A percentile compares a stretch with the other conserved stretches of the same genome.
Evolutionary conservation across 2,797 vertebrate species (phyloP).

Genomic region (Ctenopoma kingsleyae): DNA sequence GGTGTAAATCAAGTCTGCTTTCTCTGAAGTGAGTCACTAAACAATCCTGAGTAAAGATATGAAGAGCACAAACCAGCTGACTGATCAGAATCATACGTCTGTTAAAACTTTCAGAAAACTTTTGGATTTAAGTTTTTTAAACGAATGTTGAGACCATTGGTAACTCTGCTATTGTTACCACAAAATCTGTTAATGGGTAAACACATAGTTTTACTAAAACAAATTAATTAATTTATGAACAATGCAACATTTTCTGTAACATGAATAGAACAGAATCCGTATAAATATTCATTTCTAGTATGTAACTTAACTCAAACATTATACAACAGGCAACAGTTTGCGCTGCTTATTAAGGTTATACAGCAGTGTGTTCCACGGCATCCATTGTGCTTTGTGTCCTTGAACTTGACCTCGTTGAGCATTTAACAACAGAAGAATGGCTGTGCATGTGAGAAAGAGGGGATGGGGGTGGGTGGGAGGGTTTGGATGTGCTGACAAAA

Average conservation of each 20-base stretch:
- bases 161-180: too few relatives aligned
- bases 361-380: not conserved
- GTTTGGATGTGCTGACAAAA: too few relatives aligned
- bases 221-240: too few relatives aligned
- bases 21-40: not conserved
- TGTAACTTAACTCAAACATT: too few relatives aligned
- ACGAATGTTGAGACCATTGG: too few relatives aligned
- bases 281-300: too few relatives aligned
- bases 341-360: not conserved
- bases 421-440: slow-evolving; percentile 34
- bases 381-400: slow-evolving; percentile 39
- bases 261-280: too few relatives aligned
- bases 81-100: not conserved
- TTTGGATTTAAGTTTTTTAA: too few relatives aligned
- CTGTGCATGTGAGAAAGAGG: slow-evolving; percentile 25
- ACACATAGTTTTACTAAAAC: too few relatives aligned
- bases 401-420: slow-evolving; percentile 63
- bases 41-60: not conserved
- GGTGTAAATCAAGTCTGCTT: not conserved
- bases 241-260: too few relatives aligned
- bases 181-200: too few relatives aligned
- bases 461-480: slow-evolving; percentile 5
- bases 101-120: not conserved
- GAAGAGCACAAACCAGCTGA: not conserved
- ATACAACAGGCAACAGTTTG: too few relatives aligned